These are phyloP conservation scores for Hystrix brachyura DNA, from an alignment of 2,113 vertebrate species.

Conservation along the genomic window DNA sequence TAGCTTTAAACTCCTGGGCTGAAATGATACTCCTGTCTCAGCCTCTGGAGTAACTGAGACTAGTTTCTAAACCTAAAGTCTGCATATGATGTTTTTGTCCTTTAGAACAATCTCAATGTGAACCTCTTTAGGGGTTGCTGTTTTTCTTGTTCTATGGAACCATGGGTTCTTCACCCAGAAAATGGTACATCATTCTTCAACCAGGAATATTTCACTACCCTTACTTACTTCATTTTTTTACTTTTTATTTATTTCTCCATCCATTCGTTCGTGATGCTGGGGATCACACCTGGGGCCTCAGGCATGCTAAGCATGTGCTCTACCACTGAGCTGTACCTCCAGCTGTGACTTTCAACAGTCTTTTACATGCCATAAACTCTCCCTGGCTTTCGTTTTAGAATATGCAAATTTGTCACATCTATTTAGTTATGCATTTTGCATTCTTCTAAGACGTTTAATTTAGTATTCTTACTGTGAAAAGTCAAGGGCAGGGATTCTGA, in stretches of 20 bases:
- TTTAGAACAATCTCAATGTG: background rate
- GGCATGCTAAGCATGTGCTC: background rate
- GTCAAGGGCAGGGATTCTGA: background rate
- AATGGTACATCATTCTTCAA: background rate
- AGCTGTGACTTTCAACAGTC: background rate
- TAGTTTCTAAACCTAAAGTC: background rate
- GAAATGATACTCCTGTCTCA: background rate
- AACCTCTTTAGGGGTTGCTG: background rate
- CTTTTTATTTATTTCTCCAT: background rate
- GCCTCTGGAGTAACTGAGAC: background rate
- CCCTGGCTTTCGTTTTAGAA: conserved; percentile 20
- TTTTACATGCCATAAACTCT: background rate
- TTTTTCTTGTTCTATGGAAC: background rate
- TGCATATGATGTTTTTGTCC: background rate
- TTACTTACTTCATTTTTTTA: background rate
- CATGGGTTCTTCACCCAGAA: background rate
- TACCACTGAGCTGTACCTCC: background rate
- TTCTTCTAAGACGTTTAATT: conserved; percentile 14
- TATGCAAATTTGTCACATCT: background rate
- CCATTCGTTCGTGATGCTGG: background rate
- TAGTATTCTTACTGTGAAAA: background rate
- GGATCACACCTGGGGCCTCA: background rate
- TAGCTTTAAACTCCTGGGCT: background rate
- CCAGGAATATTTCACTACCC: background rate
- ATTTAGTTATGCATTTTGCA: background rate